phyloP scores from a whole-genome alignment of 2,797 vertebrate genomes.

The Rhynchonycteris naso region DNA sequence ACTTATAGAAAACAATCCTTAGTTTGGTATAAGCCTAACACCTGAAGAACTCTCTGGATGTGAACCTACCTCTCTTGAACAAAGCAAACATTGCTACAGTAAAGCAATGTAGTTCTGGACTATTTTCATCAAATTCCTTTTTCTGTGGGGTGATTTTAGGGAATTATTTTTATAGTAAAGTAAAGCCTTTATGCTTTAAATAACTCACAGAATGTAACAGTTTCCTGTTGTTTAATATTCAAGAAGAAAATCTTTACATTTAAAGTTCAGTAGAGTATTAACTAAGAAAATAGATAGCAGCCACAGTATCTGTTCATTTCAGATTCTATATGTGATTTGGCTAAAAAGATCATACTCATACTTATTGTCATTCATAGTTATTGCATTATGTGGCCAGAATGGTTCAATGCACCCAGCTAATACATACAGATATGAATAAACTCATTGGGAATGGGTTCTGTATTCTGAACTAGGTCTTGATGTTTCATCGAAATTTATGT shows the following conservation, averaged over 20 bases:
- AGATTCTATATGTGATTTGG: neutral
- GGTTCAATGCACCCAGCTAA: neutral
- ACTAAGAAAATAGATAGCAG: neutral
- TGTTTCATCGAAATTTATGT: neutral
- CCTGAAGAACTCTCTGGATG: neutral
- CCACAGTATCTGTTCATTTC: neutral
- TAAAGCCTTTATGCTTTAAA: neutral
- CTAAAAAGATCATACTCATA: neutral
- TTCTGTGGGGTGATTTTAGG: neutral
- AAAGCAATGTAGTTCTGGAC: neutral
- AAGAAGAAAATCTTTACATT: conserved; percentile 1
- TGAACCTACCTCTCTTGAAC: neutral
- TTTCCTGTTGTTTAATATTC: neutral
- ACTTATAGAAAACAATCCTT: neutral
- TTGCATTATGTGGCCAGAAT: neutral
- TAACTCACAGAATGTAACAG: neutral
- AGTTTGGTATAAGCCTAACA: neutral
- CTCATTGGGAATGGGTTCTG: neutral
- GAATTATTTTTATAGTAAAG: neutral
- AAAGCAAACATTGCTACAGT: neutral
- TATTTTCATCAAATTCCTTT: neutral
- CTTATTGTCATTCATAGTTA: neutral
- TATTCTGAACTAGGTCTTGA: conserved; percentile 22
- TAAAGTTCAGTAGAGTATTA: neutral
- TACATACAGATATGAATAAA: neutral